A percentile compares a stretch with the other conserved stretches of the same genome.
phyloP scores from a whole-genome alignment of 92 coral and sea anemone species.

The Porites lobata region DNA sequence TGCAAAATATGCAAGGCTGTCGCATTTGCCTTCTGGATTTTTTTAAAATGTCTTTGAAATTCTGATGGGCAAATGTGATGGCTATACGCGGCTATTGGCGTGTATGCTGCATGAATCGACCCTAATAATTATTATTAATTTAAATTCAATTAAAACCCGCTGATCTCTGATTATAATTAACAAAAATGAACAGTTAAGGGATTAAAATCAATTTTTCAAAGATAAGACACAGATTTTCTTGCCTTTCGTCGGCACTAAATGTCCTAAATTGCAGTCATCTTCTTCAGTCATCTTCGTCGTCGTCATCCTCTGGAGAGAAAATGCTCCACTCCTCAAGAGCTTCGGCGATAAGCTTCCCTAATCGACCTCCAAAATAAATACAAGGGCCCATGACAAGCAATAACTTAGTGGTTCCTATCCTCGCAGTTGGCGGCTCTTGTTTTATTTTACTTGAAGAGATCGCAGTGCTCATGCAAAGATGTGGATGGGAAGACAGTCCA shows the following conservation, averaged over 20 bases:
- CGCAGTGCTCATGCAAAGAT: constrained; percentile 21
- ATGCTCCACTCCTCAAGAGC: constrained; percentile 93
- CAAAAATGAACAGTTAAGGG: too few species aligned
- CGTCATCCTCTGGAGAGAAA: constrained; percentile 91
- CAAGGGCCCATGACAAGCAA: constrained; percentile 66
- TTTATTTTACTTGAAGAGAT: constrained; percentile 42
- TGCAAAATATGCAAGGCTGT: too few species aligned
- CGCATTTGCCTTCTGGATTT: too few species aligned
- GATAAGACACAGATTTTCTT: neutral
- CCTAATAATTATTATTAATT: too few species aligned
- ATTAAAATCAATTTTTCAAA: too few species aligned
- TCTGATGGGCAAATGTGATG: too few species aligned
- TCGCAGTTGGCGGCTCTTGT: constrained; percentile 53
- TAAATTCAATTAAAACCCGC: too few species aligned
- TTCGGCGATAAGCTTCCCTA: constrained; percentile 80
- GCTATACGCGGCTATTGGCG: too few species aligned
- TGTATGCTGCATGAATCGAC: too few species aligned
- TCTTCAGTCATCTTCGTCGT: constrained; percentile 77
- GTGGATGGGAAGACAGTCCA: neutral
- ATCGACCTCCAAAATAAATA: constrained; percentile 80
- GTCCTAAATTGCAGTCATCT: too few species aligned
- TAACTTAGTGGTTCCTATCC: constrained; percentile 63
- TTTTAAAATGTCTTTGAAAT: too few species aligned
- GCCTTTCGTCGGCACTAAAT: neutral
- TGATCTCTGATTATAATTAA: too few species aligned